Conservation (phyloP, 2,797 vertebrate genomes). For the Halcyon chelicuti region DNA sequence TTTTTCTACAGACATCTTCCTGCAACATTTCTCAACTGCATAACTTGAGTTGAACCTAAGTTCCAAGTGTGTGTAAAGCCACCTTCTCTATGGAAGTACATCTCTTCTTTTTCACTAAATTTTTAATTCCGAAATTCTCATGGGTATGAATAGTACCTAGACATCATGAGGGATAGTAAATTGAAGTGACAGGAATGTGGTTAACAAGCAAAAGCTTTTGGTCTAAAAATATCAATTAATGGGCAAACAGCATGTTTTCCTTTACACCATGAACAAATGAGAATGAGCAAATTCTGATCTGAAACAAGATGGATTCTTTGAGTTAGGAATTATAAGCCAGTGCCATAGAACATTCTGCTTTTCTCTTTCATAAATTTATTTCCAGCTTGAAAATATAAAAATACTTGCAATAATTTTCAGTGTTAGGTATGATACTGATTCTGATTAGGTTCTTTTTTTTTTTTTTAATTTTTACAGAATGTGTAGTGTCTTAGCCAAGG, state of each 20-base stretch:
- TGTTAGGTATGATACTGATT: not conserved
- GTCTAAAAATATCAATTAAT: not conserved
- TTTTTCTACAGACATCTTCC: not conserved
- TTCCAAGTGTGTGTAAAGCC: not conserved
- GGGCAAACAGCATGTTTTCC: not conserved
- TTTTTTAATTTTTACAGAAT: not conserved
- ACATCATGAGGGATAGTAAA: not conserved
- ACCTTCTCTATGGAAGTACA: not conserved
- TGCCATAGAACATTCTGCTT: not conserved
- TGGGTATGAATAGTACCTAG: not conserved
- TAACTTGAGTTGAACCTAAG: not conserved
- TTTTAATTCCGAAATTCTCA: not conserved
- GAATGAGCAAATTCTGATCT: not conserved
- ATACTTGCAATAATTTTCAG: not conserved
- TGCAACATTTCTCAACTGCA: not conserved
- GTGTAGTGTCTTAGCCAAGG: not conserved
- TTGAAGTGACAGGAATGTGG: not conserved
- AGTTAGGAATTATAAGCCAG: not conserved
- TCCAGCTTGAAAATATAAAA: not conserved
- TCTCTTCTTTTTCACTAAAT: not conserved
- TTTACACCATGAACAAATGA: not conserved
- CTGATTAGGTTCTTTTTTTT: not conserved
- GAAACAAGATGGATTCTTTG: not conserved
- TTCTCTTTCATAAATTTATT: not conserved
- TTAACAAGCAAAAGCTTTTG: not conserved